Conservation (phyloP, 2,888 invertebrate genomes). For the Lycophotia porphyrea region DNA sequence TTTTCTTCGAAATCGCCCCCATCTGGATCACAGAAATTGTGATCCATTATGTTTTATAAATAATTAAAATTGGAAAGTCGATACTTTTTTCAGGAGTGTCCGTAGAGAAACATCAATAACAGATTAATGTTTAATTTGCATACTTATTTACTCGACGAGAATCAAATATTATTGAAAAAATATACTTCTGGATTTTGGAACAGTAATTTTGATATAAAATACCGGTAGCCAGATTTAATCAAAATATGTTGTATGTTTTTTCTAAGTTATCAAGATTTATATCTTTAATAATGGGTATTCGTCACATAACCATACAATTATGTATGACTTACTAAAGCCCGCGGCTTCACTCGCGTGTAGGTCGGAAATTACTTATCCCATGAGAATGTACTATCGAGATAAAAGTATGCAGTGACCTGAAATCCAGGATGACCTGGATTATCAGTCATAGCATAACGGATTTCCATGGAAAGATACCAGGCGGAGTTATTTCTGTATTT, state of each 20-base stretch:
- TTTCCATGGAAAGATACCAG: not conserved
- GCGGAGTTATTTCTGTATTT: not conserved
- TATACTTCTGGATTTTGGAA: slow-evolving; percentile 3
- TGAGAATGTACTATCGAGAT: not conserved
- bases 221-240: not conserved
- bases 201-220: slow-evolving; percentile 4
- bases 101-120: slow-evolving; percentile 51
- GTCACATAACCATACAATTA: no score
- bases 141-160: slow-evolving; percentile 32
- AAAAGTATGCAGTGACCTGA: no score
- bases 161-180: slow-evolving; percentile 19
- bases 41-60: slow-evolving; percentile 55
- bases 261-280: not conserved
- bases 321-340: not conserved
- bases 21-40: no score
- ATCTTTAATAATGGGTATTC: not conserved
- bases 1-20: slow-evolving; percentile 11
- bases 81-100: slow-evolving; percentile 37
- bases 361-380: not conserved
- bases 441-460: not conserved
- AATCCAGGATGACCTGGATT: not conserved
- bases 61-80: slow-evolving; percentile 42
- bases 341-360: not conserved
- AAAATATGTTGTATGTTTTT: not conserved
- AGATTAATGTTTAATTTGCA: slow-evolving; percentile 54